Evolutionary conservation across 2,888 invertebrate genomes (phyloP).

Genomic region (Lithophane ornitopus): DNA sequence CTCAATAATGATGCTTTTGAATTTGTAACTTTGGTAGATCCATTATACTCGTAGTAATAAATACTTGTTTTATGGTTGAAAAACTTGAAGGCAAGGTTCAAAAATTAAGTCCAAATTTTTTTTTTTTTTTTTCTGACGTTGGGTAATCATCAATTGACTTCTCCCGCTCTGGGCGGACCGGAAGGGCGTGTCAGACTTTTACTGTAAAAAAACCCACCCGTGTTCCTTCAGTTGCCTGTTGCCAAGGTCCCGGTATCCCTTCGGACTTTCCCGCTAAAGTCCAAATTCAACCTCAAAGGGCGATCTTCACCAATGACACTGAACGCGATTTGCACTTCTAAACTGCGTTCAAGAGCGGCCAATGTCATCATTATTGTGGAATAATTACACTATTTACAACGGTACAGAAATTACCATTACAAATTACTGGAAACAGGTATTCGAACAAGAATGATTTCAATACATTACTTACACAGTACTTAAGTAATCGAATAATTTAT

Average conservation of each 20-base stretch:
- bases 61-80: not conserved
- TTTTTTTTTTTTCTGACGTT: no score
- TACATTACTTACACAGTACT: slow-evolving; percentile 2
- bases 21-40: not conserved
- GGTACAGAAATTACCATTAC: not conserved
- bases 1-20: not conserved
- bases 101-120: not conserved
- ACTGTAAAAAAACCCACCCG: no score
- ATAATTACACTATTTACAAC: not conserved
- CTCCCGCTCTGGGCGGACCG: no score
- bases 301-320: not conserved
- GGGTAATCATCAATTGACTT: no score
- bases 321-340: not conserved
- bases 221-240: no score
- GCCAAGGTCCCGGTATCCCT: no score
- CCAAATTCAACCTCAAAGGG: not conserved
- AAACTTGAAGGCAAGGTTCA: no score
- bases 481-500: slow-evolving; percentile 10
- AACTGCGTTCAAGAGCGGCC: not conserved
- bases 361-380: not conserved
- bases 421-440: not conserved
- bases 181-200: no score
- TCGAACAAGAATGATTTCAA: not conserved
- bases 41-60: not conserved
- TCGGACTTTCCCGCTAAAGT: no score